Evolutionary conservation across 1,140 invertebrate species (phyloP), one percentile per base, ranked within the genome.

Genomic region (Hermetia illucens): DNA sequence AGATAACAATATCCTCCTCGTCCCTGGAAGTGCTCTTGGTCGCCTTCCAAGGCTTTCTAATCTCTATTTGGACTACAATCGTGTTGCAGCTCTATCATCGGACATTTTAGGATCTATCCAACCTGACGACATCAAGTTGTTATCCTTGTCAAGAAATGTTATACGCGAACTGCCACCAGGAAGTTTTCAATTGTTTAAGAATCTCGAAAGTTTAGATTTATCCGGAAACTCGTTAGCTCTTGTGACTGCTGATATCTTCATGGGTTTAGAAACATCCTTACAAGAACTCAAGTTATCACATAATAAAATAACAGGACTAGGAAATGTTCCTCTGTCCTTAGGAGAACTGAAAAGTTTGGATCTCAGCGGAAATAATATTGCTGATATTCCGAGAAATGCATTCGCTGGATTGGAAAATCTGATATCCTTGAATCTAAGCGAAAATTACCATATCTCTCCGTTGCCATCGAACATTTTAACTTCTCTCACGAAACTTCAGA

Each of bases 1-100:
- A 51, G 87, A 93, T 52, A 91, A 92, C 55, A 88, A 88, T 41
- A 82, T 92, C 31, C 63, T 91, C 0, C 58, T 86, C 3, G 76
- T 91, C 21, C 88, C 88, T 2, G 77, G 79, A 2, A 74, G 77
- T 13, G 82, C 85, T 6, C 59, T 92, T 3, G 74, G 74, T 15
- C 69, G 78, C 5, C 55, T 92, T 16, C 77, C 78, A 0, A 73
- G 72, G n/a, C 60, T 94, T 3, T 70, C 69, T 10, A 72, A 73
- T 15, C 65, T 93, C 0, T 76, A 81, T 48, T 55, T 92, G 43
- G 82, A 87, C 43, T 90, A 79, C 53, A 94, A 94, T 58, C 68
- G 87, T 44, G 82, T 94, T 5, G 81, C 83, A 0, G 86, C 84
- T 3, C 57, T 93, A 5, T 86, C 84, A 0, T 71, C 70, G n/a